Evolutionary conservation across 2,113 vertebrate genomes (phyloP).

Genomic region (Dasypus novemcinctus): DNA sequence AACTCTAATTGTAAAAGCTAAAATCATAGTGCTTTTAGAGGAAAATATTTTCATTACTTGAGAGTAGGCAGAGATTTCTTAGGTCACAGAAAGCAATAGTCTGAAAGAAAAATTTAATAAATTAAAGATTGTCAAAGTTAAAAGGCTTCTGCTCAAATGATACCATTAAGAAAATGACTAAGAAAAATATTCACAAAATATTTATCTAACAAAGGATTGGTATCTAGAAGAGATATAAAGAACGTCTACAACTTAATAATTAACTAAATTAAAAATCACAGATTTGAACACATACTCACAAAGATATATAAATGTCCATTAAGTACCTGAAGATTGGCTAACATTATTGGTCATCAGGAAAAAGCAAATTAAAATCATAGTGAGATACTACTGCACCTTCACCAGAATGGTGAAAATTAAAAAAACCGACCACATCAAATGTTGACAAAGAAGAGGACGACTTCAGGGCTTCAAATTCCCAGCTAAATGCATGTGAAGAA

Average conservation of each 20-base stretch:
- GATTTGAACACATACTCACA: not conserved
- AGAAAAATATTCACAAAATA: not conserved
- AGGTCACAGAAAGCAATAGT: not conserved
- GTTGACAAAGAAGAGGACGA: too few relatives aligned
- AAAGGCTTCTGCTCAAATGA: not conserved
- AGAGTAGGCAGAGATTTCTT: too few relatives aligned
- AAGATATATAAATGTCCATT: not conserved
- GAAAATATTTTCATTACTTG: too few relatives aligned
- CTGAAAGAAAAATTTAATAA: not conserved
- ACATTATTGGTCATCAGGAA: not conserved
- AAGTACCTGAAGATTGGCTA: not conserved
- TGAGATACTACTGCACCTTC: not conserved
- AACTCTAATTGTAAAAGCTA: not conserved
- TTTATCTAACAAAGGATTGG: not conserved
- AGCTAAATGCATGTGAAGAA: too few relatives aligned
- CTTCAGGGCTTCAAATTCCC: too few relatives aligned
- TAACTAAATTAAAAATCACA: too few relatives aligned
- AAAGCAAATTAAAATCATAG: conserved; percentile 18
- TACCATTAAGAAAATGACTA: not conserved
- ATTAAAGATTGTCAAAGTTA: not conserved
- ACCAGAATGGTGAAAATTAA: too few relatives aligned
- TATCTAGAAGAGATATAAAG: not conserved
- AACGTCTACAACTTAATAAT: not conserved
- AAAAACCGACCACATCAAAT: too few relatives aligned
- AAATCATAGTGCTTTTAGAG: too few relatives aligned